Evolutionary conservation across 2,888 invertebrate species (phyloP), one percentile per base, ranked within the genome.

Genomic region (Plebejus melissa): DNA sequence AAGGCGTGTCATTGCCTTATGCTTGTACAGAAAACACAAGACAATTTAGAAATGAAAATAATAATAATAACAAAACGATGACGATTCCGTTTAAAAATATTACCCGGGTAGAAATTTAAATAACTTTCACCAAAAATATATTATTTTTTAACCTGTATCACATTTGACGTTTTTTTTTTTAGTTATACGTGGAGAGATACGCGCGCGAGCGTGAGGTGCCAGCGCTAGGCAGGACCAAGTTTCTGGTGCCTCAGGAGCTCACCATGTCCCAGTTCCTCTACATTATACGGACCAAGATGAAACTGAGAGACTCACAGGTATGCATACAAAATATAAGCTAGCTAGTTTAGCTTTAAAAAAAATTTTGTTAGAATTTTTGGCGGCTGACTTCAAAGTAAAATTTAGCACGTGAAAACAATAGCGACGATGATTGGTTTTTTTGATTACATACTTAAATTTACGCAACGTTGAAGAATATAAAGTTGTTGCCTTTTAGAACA

Each of bases 181-280:
- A 97, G 96, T 94, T 98, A 74, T 97, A 97, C 83, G 97, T 98
- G 69, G 96, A 97, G 87, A 91, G 96, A 82, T 97, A 95, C 85
- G 93, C 94, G 78, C 96, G 96, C 83, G 98, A 98, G 85, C 94
- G 94, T 74, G 95, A 95, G 79, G 94, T 98, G 75, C 97, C 98
- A 4, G 88, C 95, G 13, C 84, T 98, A 84, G 96, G 96, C 83
- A 97, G 97, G 87, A 96, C 96, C 38, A 98, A 98, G 87, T 98
- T 96, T 90, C 91, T 98, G 78, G 97, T 98, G 32, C 98, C 98
- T 1, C 96, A 97, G 90, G 98, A 97, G 86, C 94, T 98, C 13
- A 96, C 97, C 0, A 96, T 98, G 95, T 97, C 97, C 76, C 98
- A 98, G 91, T 97, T 98, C 83, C 95, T 97, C 50, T 96, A 96